Evolutionary conservation across 2,797 vertebrate genomes (phyloP).

Genomic region (Adrianichthys oophorus): DNA sequence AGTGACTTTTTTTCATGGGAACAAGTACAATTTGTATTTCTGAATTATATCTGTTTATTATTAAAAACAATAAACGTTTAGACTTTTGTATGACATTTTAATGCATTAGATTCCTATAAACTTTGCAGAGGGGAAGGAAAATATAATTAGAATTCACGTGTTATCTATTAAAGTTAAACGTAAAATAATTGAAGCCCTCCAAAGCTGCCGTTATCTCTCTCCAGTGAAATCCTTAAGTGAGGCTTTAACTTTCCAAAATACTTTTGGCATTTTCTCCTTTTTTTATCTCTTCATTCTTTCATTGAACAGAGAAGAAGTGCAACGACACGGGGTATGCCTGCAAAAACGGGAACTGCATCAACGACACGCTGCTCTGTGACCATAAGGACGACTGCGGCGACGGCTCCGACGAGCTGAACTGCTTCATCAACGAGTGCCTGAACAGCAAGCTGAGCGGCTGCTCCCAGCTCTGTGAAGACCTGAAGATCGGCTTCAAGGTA

Average conservation of each 20-base stretch:
- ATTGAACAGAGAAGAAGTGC: conserved; percentile 88
- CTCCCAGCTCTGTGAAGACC: conserved; percentile 94
- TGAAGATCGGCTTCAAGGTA: conserved; percentile 97
- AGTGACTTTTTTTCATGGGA: too few relatives aligned
- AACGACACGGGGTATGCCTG: conserved; percentile 90
- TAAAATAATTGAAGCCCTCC: conserved; percentile 1
- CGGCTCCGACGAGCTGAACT: conserved; percentile 91
- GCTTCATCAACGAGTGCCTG: conserved; percentile 94
- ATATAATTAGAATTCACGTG: too few relatives aligned
- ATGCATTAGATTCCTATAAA: too few relatives aligned
- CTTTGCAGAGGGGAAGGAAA: too few relatives aligned
- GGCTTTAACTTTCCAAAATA: conserved; percentile 6
- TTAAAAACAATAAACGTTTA: neutral
- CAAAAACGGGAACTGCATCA: conserved; percentile 86
- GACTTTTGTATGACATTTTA: too few relatives aligned
- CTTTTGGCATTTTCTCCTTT: conserved; percentile 18
- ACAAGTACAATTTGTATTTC: neutral
- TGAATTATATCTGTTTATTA: neutral
- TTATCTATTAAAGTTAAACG: too few relatives aligned
- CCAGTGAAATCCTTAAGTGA: conserved; percentile 6
- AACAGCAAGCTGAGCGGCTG: conserved; percentile 94
- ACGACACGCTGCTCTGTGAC: conserved; percentile 88
- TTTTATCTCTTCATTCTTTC: conserved; percentile 18
- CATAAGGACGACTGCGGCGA: conserved; percentile 91
- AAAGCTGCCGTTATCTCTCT: neutral